Conservation (phyloP, 2,888 invertebrate genomes). For the Lasioglossum marginatum region DNA sequence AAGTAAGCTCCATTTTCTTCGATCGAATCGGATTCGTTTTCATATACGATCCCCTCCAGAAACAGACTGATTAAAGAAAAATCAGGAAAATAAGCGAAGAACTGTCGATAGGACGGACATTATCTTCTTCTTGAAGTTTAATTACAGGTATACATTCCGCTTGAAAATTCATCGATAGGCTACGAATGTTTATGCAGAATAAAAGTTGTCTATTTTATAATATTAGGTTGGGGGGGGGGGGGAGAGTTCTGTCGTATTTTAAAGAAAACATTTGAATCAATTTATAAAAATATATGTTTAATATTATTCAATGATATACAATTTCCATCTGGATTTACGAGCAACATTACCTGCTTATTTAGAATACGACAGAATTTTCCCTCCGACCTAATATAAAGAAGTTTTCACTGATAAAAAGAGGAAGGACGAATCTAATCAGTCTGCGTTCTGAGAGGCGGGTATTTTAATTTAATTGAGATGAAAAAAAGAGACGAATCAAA, state of each 20-base stretch:
- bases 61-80: constrained; percentile 8
- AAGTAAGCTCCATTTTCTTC: constrained; percentile 88
- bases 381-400: no score
- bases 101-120: no score
- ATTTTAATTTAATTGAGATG: no score
- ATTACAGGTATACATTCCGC: background rate
- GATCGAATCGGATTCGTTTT: background rate
- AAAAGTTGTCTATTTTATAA: background rate
- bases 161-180: background rate
- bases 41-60: background rate
- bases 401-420: no score
- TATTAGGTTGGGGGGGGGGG: no score
- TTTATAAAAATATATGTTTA: no score
- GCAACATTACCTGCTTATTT: no score
- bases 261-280: no score
- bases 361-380: no score
- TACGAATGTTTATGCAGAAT: background rate
- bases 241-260: no score
- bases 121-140: background rate
- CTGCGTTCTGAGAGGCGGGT: background rate
- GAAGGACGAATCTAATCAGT: background rate
- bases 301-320: no score
- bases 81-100: background rate
- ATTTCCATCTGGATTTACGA: no score
- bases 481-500: background rate